A percentile compares a stretch with the other conserved stretches of the same genome.
These are phyloP conservation scores for Glaucidium brasilianum DNA, from an alignment of 2,113 vertebrate species.

Conservation along the genomic window DNA sequence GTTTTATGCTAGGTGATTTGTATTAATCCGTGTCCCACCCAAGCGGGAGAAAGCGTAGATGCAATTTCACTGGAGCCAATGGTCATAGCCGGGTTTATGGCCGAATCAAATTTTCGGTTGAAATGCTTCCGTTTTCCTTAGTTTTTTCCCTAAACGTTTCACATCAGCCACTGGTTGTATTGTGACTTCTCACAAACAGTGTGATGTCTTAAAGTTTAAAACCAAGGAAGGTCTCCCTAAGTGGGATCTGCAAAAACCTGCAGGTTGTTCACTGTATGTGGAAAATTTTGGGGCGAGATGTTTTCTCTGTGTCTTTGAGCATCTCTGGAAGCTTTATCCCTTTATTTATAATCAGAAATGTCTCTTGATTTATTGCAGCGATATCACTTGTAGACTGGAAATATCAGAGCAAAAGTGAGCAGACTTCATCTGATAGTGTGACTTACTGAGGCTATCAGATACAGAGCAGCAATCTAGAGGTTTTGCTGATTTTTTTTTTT, in stretches of 20 bases:
- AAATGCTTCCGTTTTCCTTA: neutral
- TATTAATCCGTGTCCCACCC: neutral
- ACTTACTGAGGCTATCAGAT: neutral
- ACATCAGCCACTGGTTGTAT: rapidly evolving
- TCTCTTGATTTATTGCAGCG: neutral
- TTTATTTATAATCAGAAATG: neutral
- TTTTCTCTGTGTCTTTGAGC: too few species aligned
- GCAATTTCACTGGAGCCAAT: neutral
- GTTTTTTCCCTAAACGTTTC: neutral
- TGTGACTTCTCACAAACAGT: neutral
- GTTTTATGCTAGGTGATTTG: neutral
- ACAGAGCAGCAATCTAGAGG: neutral
- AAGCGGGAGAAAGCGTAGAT: neutral
- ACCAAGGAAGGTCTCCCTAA: too few species aligned
- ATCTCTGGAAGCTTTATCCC: neutral
- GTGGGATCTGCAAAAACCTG: neutral
- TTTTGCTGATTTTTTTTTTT: neutral
- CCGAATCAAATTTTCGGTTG: neutral
- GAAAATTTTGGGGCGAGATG: rapidly evolving
- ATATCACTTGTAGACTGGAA: neutral
- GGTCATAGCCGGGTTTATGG: neutral
- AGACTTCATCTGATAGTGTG: neutral
- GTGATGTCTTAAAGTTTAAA: neutral
- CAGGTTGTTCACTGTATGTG: neutral
- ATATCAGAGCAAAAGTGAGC: neutral